A percentile compares a stretch with the other conserved stretches of the same genome.
phyloP scores from a whole-genome alignment of 1,140 invertebrate genomes.

The Thalassaphorura encarpata region DNA sequence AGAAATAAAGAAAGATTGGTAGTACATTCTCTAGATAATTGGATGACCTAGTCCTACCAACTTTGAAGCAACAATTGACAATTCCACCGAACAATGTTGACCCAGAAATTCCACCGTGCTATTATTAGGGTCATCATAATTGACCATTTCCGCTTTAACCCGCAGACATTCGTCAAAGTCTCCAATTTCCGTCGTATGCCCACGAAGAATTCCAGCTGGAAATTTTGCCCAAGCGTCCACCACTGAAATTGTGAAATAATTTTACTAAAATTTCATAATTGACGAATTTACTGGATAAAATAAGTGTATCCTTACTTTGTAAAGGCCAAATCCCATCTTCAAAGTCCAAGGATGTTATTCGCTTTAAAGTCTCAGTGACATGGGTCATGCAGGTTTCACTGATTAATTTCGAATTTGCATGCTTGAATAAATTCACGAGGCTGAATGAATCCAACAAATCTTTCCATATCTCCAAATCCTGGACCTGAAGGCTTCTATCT shows the following conservation, averaged over 20 bases:
- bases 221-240: constrained; percentile 58
- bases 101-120: too few species aligned
- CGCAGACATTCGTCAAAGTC: constrained; percentile 58
- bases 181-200: constrained; percentile 57
- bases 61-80: too few species aligned
- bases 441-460: too few species aligned
- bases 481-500: too few species aligned
- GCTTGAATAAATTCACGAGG: too few species aligned
- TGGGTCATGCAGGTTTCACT: neutral
- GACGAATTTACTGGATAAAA: neutral
- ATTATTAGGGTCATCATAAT: too few species aligned
- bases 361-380: neutral
- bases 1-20: too few species aligned
- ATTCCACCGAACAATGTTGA: too few species aligned
- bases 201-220: constrained; percentile 52
- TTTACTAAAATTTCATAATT: neutral
- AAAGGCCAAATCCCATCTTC: neutral
- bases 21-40: too few species aligned
- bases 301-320: neutral
- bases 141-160: constrained; percentile 47
- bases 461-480: neutral
- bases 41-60: too few species aligned
- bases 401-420: neutral
- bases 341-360: neutral
- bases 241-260: constrained; percentile 41